Evolutionary conservation across 2,888 invertebrate species (phyloP).

Genomic region (Pammene fasciana): DNA sequence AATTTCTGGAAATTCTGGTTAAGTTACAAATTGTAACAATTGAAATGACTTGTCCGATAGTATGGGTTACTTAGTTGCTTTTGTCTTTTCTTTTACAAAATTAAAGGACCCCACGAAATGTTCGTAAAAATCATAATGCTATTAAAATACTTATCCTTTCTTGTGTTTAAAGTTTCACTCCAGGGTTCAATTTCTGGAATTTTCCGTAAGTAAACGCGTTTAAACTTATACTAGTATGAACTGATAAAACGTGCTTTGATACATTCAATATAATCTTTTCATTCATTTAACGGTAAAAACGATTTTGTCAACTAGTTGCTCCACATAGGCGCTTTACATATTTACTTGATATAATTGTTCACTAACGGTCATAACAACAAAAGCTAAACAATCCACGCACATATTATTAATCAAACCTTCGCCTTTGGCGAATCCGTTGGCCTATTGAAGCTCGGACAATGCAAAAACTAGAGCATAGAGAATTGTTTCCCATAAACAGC

Average conservation of each 20-base stretch:
- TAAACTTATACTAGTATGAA: too few species aligned
- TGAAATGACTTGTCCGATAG: background rate
- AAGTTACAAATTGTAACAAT: background rate
- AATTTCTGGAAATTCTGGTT: constrained; percentile 24
- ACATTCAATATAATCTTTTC: too few species aligned
- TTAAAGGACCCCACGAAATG: too few species aligned
- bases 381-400: constrained; percentile 54
- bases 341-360: constrained; percentile 51
- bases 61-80: background rate
- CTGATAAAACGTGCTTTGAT: background rate
- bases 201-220: too few species aligned
- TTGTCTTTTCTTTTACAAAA: too few species aligned
- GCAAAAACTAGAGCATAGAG: constrained; percentile 81
- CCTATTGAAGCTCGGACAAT: constrained; percentile 71
- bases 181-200: too few species aligned
- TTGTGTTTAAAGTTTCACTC: too few species aligned
- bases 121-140: too few species aligned
- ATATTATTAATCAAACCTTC: constrained; percentile 73
- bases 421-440: constrained; percentile 75
- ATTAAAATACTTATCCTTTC: too few species aligned
- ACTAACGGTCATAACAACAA: constrained; percentile 68
- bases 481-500: constrained; percentile 78
- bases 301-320: constrained; percentile 43
- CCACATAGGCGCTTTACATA: constrained; percentile 34
- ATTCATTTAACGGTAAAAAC: constrained; percentile 22